Evolutionary conservation across 2,888 invertebrate species (phyloP).

Genomic region (Leucophora obtusa): DNA sequence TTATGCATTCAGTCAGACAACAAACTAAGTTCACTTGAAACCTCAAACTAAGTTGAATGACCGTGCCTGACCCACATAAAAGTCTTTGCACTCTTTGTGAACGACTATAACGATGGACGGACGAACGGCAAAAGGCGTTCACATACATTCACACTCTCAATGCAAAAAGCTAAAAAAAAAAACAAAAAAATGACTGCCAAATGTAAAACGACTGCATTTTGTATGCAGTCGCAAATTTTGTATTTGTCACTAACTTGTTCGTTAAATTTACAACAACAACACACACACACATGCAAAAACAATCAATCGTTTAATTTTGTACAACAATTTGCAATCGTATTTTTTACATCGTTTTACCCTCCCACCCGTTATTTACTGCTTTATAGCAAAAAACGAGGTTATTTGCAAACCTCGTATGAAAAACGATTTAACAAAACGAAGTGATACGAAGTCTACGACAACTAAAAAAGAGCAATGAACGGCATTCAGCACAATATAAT

Average conservation of each 20-base stretch:
- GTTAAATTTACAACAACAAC: background rate
- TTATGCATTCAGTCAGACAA: constrained; percentile 22
- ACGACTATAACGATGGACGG: constrained; percentile 56
- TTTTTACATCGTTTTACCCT: background rate
- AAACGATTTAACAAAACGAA: constrained; percentile 33
- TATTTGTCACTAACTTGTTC: constrained; percentile 50
- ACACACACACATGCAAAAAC: background rate
- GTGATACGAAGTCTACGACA: constrained; percentile 4
- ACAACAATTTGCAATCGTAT: constrained; percentile 44
- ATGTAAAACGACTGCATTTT: constrained; percentile 41
- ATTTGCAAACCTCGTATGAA: constrained; percentile 48
- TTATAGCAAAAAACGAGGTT: constrained; percentile 57
- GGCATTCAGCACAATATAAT: constrained; percentile 72
- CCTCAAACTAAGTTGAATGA: constrained; percentile 75
- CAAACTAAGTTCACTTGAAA: constrained; percentile 34
- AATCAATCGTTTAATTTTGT: background rate
- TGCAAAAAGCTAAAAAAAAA: constrained; percentile 11
- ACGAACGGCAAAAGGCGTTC: constrained; percentile 50
- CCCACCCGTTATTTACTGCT: constrained; percentile 45
- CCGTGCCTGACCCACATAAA: constrained; percentile 85
- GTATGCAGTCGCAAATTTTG: constrained; percentile 58
- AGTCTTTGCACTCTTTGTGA: constrained; percentile 81
- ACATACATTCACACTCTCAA: constrained; percentile 65
- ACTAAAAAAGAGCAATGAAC: constrained; percentile 75
- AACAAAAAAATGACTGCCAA: background rate